Evolutionary conservation across 2,888 invertebrate species (phyloP).

Genomic region (Arrhopalites spinosus): DNA sequence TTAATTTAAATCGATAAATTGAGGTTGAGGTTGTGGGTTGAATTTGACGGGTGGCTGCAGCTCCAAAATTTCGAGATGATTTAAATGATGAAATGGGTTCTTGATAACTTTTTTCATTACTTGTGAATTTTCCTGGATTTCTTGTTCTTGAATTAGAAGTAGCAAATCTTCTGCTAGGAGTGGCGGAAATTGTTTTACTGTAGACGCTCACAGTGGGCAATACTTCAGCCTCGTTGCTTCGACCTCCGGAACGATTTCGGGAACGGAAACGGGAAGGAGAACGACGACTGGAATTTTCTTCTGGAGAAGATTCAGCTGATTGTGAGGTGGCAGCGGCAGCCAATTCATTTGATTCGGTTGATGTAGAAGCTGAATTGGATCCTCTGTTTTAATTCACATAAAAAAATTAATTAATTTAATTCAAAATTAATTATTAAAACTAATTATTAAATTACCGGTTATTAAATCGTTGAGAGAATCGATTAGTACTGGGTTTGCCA

Average conservation of each 20-base stretch:
- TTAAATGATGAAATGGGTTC: conserved; percentile 39
- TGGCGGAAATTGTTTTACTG: conserved; percentile 53
- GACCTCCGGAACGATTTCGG: conserved; percentile 38
- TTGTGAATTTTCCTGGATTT: conserved; percentile 31
- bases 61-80: conserved; percentile 34
- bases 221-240: conserved; percentile 34
- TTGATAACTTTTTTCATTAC: conserved; percentile 18
- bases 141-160: conserved; percentile 34
- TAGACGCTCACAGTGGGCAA: conserved; percentile 52
- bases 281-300: conserved; percentile 31
- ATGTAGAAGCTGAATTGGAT: conserved; percentile 18
- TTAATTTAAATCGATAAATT: conserved; percentile 77
- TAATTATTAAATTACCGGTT: conserved; percentile 17
- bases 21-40: conserved; percentile 52
- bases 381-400: conserved; percentile 11
- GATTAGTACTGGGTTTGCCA: conserved; percentile 36
- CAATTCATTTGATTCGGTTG: conserved; percentile 50
- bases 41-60: conserved; percentile 40
- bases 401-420: not conserved
- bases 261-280: conserved; percentile 45
- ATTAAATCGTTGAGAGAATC: conserved; percentile 37
- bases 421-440: not conserved
- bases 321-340: conserved; percentile 27
- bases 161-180: conserved; percentile 51
- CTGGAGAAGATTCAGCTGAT: conserved; percentile 33